Evolutionary conservation across 2,888 invertebrate species (phyloP).

Genomic region (Napeogenes inachia): DNA sequence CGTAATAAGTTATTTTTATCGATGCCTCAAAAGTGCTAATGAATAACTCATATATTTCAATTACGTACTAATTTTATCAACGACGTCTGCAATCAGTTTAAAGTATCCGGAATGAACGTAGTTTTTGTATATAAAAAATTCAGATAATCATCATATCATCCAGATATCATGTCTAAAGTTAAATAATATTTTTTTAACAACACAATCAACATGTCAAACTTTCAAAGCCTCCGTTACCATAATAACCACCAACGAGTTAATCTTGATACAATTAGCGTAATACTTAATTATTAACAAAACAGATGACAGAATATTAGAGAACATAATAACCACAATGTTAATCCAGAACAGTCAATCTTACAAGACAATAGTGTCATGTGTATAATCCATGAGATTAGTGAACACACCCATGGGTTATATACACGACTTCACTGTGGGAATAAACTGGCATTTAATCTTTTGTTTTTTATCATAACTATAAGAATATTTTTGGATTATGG

Average conservation of each 20-base stretch:
- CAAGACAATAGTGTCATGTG: slow-evolving; percentile 17
- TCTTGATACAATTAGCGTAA: neutral
- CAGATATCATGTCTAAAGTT: too few relatives aligned
- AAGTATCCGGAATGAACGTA: neutral
- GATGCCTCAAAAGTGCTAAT: slow-evolving; percentile 5
- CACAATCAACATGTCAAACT: neutral
- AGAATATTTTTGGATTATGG: neutral
- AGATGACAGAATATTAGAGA: neutral
- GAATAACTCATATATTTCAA: slow-evolving; percentile 7
- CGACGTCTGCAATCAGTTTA: slow-evolving; percentile 5
- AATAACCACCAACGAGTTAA: neutral
- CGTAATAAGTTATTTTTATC: slow-evolving; percentile 4
- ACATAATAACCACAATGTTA: neutral
- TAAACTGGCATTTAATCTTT: neutral
- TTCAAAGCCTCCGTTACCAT: neutral
- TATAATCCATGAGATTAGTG: slow-evolving; percentile 45
- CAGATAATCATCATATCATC: too few relatives aligned
- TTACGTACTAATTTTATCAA: slow-evolving; percentile 4
- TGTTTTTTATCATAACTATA: neutral
- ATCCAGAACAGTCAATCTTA: slow-evolving; percentile 15
- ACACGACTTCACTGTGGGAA: slow-evolving; percentile 42
- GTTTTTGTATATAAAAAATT: too few relatives aligned
- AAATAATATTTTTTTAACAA: too few relatives aligned
- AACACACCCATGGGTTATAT: slow-evolving; percentile 22
- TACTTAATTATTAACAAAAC: neutral